A percentile compares a stretch with the other conserved stretches of the same genome.
phyloP scores from a whole-genome alignment of 2,797 vertebrate species.

The Sebastes hubbsi region DNA sequence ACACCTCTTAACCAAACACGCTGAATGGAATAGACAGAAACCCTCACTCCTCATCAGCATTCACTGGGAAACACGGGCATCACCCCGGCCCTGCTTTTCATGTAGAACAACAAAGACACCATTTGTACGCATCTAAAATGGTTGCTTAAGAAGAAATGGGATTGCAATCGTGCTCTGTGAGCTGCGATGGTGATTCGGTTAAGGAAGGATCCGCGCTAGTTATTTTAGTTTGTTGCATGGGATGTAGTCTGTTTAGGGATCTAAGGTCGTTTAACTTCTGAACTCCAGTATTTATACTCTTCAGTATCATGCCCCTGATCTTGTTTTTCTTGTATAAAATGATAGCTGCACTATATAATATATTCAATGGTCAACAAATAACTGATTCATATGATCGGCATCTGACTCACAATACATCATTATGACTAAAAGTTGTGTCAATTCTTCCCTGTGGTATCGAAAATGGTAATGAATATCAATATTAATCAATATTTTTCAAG shows the following conservation, averaged over 20 bases:
- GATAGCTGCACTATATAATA: not conserved
- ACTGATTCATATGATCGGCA: not conserved
- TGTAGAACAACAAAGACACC: conserved; percentile 71
- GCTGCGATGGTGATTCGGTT: conserved; percentile 24
- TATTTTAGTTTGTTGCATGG: conserved; percentile 16
- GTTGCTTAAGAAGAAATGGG: conserved; percentile 60
- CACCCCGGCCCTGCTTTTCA: conserved; percentile 60
- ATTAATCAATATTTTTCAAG: no score
- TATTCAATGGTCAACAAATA: not conserved
- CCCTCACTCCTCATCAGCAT: conserved; percentile 71
- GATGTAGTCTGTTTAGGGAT: conserved; percentile 8
- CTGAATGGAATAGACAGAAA: conserved; percentile 61
- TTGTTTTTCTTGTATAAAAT: not conserved
- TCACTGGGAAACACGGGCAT: conserved; percentile 47
- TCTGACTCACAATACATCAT: not conserved
- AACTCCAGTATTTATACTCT: not conserved
- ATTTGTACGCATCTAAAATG: conserved; percentile 67
- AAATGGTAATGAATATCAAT: no score
- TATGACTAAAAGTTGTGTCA: no score
- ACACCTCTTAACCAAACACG: conserved; percentile 71
- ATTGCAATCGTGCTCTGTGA: conserved; percentile 37
- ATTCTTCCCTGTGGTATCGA: no score
- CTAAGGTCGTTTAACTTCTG: not conserved
- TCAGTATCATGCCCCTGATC: not conserved
- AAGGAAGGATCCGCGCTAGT: not conserved